Evolutionary conservation across 2,797 vertebrate species (phyloP), one percentile per base, ranked within the genome.

Genomic region (Buphagus erythrorhynchus): DNA sequence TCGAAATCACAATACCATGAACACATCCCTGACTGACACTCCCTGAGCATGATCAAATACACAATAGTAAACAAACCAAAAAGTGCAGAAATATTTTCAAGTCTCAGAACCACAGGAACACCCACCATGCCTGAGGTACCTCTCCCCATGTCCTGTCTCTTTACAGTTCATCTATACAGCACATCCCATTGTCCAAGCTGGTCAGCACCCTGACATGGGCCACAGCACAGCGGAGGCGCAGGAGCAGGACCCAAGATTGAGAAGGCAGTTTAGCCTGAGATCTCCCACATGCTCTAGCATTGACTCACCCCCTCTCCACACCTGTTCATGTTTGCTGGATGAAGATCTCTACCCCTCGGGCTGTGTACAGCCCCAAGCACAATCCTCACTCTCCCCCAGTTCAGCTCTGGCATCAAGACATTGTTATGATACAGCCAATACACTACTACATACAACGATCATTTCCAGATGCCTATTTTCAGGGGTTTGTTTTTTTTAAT

Each of bases 381-480:
- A 67, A 49, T 17, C 24, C 55, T 84, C 43, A 36, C 11, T 19
- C n/a, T 72, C 36, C 19, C 17, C 20, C 59, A 21, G 35, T 35
- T 57, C 57, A 67, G 16, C 63, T 67, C 59, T 61, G 59, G 48
- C 4, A 5, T 18, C 52, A 79, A 61, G 55, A 43, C 22, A 49
- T 3, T 15, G 29, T 31, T 79, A 36, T 12, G 63, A 72, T 28
- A 61, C 14, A 28, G 24, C 26, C 86, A 66, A 71, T 28, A 68
- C 7, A 51, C 22, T 26, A 18, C 26, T 19, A n/a, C 7, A 25
- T 18, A 22, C 7, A 54, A 43, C 9, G 21, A 90, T 24, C 42
- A 89, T 45, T 92, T 65, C 40, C 93, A 89, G 29, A 92, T 86
- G 40, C 55, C 35, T 74, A 4, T 71, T 93, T 95, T 54, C 86